phyloP scores from a whole-genome alignment of 2,797 vertebrate species.

The Petrocephalus sullivani region DNA sequence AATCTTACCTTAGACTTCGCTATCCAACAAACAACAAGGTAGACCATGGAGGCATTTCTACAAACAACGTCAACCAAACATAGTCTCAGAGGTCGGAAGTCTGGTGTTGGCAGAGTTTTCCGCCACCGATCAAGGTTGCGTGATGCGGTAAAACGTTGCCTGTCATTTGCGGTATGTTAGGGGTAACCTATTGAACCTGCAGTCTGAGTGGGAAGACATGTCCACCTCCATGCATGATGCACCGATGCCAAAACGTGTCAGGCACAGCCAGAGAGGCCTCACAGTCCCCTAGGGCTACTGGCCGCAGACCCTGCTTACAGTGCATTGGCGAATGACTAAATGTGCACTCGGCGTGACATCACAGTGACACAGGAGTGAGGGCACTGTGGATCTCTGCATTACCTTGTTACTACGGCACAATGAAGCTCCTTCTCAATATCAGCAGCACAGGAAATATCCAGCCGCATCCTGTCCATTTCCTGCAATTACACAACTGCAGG shows the following conservation, averaged over 20 bases:
- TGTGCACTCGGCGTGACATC: not conserved
- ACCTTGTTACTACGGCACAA: conserved; percentile 25
- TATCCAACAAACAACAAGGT: not conserved
- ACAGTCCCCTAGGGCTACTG: not conserved
- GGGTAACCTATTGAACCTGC: not conserved
- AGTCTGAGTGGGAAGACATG: not conserved
- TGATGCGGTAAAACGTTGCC: not conserved
- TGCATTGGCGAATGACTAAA: not conserved
- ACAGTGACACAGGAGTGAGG: not conserved
- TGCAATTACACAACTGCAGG: not conserved
- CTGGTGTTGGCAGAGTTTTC: not conserved
- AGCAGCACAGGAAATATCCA: not conserved
- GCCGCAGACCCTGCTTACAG: not conserved
- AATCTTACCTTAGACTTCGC: not conserved
- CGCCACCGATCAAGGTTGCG: not conserved
- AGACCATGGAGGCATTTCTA: not conserved
- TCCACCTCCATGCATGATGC: not conserved
- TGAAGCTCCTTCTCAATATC: conserved; percentile 9
- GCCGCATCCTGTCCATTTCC: not conserved
- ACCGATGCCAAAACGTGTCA: not conserved
- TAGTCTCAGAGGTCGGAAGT: not conserved
- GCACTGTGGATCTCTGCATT: not conserved
- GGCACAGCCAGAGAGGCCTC: not conserved
- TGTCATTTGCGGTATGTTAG: not conserved
- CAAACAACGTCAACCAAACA: not conserved